Evolutionary conservation across 1,140 invertebrate species (phyloP).

Genomic region (Lanistes nyassanus): DNA sequence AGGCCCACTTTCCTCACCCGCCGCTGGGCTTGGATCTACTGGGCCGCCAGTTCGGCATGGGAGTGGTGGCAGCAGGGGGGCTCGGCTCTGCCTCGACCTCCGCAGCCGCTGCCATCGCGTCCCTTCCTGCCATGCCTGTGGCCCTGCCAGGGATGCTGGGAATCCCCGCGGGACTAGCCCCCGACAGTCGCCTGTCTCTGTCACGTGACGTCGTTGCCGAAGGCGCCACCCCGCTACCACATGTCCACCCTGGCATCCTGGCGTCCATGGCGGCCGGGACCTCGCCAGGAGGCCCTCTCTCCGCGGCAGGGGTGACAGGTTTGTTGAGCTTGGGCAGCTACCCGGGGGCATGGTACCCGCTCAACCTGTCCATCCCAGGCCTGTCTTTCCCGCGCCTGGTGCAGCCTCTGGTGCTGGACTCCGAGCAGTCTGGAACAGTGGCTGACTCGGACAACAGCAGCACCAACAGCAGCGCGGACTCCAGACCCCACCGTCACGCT

Average conservation of each 20-base stretch:
- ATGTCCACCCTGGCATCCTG: conserved; percentile 94
- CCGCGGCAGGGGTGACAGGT: conserved; percentile 90
- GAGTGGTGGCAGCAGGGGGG: not conserved
- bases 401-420: conserved; percentile 16
- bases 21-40: conserved; percentile 3
- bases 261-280: conserved; percentile 93
- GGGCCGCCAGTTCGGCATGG: conserved; percentile 13
- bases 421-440: not conserved
- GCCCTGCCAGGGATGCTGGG: no score
- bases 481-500: no score
- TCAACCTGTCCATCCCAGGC: conserved; percentile 27
- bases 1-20: not conserved
- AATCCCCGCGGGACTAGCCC: no score
- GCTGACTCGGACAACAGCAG: no score
- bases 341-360: conserved; percentile 67
- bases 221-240: not conserved
- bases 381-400: conserved; percentile 37
- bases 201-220: not conserved
- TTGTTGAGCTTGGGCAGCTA: conserved; percentile 91
- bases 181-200: not conserved
- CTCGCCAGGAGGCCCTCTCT: no score
- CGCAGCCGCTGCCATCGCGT: not conserved
- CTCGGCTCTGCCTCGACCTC: not conserved
- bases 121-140: no score
- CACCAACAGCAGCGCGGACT: no score